A percentile compares a stretch with the other conserved stretches of the same genome.
Evolutionary conservation across 1,140 invertebrate genomes (phyloP).

Genomic region (Ips typographus): DNA sequence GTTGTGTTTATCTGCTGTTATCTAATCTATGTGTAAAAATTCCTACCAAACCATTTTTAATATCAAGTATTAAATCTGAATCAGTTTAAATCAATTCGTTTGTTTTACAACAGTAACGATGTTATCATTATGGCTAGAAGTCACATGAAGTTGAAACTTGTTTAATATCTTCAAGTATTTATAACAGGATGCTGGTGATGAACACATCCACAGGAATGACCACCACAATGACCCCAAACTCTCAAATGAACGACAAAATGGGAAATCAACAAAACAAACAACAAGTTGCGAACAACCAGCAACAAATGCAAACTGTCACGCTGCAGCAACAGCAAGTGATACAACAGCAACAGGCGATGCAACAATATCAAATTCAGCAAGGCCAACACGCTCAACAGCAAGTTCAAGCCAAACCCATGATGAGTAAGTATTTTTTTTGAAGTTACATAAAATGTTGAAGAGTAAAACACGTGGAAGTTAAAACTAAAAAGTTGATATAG

Average conservation of each 20-base stretch:
- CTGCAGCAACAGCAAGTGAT: conserved; percentile 54
- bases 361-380: conserved; percentile 54
- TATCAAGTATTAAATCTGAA: too few relatives aligned
- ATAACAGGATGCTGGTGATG: conserved; percentile 59
- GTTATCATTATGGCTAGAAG: too few relatives aligned
- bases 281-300: conserved; percentile 52
- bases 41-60: too few relatives aligned
- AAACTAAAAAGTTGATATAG: too few relatives aligned
- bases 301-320: conserved; percentile 48
- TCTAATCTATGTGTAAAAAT: too few relatives aligned
- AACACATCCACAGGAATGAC: conserved; percentile 58
- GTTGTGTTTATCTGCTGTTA: neutral
- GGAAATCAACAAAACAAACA: conserved; percentile 54
- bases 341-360: conserved; percentile 53
- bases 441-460: neutral
- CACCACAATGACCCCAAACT: conserved; percentile 53
- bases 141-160: too few relatives aligned
- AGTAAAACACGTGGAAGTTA: too few relatives aligned
- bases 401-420: conserved; percentile 59
- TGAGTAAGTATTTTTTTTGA: conserved; percentile 52
- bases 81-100: too few relatives aligned
- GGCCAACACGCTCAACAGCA: conserved; percentile 56
- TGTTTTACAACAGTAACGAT: too few relatives aligned
- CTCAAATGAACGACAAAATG: conserved; percentile 53
- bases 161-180: too few relatives aligned